A percentile compares a stretch with the other conserved stretches of the same genome.
phyloP scores from a whole-genome alignment of 2,888 invertebrate genomes.

The Tetheella fluctuosa region DNA sequence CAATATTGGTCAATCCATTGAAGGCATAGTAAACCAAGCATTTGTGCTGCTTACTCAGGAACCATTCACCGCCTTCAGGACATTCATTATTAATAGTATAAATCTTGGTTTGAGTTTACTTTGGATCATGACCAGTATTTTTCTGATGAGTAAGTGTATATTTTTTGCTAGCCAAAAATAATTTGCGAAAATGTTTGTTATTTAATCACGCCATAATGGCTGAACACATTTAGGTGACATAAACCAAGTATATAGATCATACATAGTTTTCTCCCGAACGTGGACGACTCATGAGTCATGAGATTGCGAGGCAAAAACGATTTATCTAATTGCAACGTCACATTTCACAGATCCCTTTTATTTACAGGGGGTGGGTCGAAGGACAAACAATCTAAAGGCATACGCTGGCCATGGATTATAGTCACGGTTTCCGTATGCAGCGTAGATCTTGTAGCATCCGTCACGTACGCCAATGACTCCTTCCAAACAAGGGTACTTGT shows the following conservation, averaged over 20 bases:
- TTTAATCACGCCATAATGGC: too few relatives aligned
- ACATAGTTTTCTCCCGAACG: neutral
- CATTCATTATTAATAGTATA: constrained; percentile 59
- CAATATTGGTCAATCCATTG: constrained; percentile 62
- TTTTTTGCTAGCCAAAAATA: too few relatives aligned
- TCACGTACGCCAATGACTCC: constrained; percentile 66
- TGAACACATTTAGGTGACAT: too few relatives aligned
- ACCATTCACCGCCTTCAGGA: constrained; percentile 59
- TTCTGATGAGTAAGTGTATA: constrained; percentile 60
- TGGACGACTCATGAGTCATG: too few relatives aligned
- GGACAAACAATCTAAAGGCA: constrained; percentile 48
- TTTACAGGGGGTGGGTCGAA: constrained; percentile 59
- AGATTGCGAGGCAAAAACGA: neutral
- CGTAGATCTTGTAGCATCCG: constrained; percentile 59
- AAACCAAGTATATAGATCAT: too few relatives aligned
- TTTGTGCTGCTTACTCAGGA: constrained; percentile 55
- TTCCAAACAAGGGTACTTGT: constrained; percentile 66
- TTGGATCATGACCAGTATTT: constrained; percentile 59
- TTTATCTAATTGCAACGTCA: neutral
- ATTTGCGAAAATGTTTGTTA: too few relatives aligned
- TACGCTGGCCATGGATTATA: constrained; percentile 69
- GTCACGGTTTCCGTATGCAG: constrained; percentile 48
- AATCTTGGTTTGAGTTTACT: constrained; percentile 52
- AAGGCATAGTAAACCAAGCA: constrained; percentile 59
- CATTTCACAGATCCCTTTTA: constrained; percentile 1